Evolutionary conservation across 2,888 invertebrate genomes (phyloP).

Genomic region (Brachyopa scutellaris): DNA sequence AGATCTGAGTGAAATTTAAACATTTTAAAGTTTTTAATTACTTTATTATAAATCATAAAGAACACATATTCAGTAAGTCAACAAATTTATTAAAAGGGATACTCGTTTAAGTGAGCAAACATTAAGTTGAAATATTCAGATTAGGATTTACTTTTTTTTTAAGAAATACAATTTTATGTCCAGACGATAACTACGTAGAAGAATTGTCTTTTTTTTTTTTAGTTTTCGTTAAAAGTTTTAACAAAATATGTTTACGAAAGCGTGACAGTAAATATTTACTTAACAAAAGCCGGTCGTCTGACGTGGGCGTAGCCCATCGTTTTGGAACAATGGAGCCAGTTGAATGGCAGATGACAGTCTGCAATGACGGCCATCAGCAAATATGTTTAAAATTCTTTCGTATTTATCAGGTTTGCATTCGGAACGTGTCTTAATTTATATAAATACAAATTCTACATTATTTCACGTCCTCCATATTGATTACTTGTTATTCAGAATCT

Average conservation of each 20-base stretch:
- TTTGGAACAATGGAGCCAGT: conserved; percentile 53
- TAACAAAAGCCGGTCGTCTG: conserved; percentile 56
- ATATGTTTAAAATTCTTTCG: conserved; percentile 16
- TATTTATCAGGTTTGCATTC: background rate
- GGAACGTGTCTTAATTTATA: background rate
- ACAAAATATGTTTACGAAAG: conserved; percentile 24
- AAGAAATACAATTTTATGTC: background rate
- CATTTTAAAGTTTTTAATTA: conserved; percentile 34
- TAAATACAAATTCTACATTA: background rate
- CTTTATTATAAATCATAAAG: conserved; percentile 4
- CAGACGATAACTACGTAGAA: too few relatives aligned
- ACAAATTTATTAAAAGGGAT: background rate
- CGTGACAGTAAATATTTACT: conserved; percentile 47
- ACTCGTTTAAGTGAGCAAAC: too few relatives aligned
- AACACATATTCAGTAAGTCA: conserved; percentile 6
- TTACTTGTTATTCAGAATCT: background rate
- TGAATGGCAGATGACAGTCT: background rate
- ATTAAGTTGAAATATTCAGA: too few relatives aligned
- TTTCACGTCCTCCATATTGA: background rate
- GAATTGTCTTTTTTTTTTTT: background rate
- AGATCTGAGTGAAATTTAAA: conserved; percentile 35
- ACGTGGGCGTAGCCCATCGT: conserved; percentile 65
- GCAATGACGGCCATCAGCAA: conserved; percentile 2
- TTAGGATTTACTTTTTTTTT: background rate
- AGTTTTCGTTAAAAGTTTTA: background rate